These are phyloP conservation scores for Hypsopygia costalis DNA, from an alignment of 2,888 invertebrate genomes.

Conservation along the genomic window DNA sequence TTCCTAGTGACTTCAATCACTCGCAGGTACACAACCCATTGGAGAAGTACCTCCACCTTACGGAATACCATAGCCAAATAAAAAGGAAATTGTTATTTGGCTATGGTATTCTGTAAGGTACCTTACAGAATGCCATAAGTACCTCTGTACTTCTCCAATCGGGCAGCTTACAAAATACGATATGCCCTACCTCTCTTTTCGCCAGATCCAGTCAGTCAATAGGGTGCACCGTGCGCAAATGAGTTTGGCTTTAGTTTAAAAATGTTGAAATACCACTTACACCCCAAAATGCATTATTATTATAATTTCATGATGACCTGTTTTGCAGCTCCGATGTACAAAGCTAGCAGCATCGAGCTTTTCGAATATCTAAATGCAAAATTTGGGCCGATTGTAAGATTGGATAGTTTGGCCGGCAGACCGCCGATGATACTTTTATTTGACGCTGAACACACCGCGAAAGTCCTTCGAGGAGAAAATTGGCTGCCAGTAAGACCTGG, in stretches of 20 bases:
- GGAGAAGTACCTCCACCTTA: too few relatives aligned
- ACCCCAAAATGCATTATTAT: background rate
- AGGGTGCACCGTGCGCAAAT: too few relatives aligned
- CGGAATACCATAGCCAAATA: too few relatives aligned
- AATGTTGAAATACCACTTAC: background rate
- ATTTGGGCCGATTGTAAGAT: background rate
- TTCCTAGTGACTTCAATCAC: background rate
- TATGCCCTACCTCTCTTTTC: too few relatives aligned
- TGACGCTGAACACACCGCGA: background rate
- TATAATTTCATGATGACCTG: conserved; percentile 13
- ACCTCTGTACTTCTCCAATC: background rate
- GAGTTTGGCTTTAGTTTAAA: too few relatives aligned
- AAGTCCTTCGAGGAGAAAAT: conserved; percentile 36
- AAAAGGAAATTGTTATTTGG: too few relatives aligned
- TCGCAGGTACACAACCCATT: background rate
- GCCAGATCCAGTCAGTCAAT: too few relatives aligned
- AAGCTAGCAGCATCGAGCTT: background rate
- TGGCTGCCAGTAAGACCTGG: conserved; percentile 29
- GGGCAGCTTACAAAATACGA: background rate
- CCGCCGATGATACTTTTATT: background rate
- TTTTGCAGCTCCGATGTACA: background rate
- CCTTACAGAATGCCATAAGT: too few relatives aligned
- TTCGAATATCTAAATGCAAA: background rate
- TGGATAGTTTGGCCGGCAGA: background rate
- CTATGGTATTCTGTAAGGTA: background rate